phyloP scores from a whole-genome alignment of 2,113 vertebrate species.

The Agelaius phoeniceus region DNA sequence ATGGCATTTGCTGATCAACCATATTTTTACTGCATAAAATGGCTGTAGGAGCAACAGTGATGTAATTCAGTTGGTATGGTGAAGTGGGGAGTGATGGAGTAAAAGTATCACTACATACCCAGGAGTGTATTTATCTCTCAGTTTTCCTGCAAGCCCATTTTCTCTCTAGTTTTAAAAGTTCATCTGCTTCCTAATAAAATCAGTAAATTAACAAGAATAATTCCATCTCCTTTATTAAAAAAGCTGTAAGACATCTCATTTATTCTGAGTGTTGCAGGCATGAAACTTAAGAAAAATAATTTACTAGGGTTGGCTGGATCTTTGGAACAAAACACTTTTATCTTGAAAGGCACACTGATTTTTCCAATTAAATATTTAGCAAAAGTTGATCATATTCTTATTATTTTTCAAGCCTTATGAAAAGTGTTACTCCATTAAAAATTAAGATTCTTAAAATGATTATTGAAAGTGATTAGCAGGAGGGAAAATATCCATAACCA shows the following conservation, averaged over 20 bases:
- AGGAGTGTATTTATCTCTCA: not conserved
- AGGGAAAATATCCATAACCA: not conserved
- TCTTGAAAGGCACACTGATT: not conserved
- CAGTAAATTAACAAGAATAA: slow-evolving; percentile 36
- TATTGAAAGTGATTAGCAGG: not conserved
- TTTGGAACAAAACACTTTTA: not conserved
- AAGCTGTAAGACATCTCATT: not conserved
- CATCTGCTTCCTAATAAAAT: slow-evolving; percentile 1
- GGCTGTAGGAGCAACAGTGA: not conserved
- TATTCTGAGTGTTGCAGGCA: slow-evolving; percentile 12
- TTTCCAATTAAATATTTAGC: slow-evolving; percentile 27
- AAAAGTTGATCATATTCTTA: not conserved
- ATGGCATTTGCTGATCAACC: not conserved
- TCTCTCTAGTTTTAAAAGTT: not conserved
- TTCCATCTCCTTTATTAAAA: slow-evolving; percentile 28
- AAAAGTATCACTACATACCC: not conserved
- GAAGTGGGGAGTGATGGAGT: not conserved
- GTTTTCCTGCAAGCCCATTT: not conserved
- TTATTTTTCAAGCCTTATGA: not conserved
- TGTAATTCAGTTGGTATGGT: not conserved
- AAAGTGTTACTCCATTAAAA: not conserved
- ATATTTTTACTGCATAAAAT: not conserved
- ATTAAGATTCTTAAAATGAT: not conserved
- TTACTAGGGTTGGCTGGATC: not conserved
- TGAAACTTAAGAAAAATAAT: slow-evolving; percentile 1